A percentile compares a stretch with the other conserved stretches of the same genome.
Evolutionary conservation across 2,113 vertebrate genomes (phyloP).

Genomic region (Rafetus swinhoei): DNA sequence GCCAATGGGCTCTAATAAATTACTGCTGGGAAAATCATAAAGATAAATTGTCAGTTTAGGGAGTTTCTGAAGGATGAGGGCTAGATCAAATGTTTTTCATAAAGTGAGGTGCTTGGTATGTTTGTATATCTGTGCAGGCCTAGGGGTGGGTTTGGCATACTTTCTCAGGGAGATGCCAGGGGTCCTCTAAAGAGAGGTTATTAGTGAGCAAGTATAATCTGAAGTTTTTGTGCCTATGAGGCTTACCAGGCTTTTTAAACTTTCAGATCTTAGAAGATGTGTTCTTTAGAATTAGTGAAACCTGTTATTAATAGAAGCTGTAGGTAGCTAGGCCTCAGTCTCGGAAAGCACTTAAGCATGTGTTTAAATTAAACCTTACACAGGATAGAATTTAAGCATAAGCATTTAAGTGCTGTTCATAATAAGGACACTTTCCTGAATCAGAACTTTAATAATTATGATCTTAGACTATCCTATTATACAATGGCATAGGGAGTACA

Average conservation of each 20-base stretch:
- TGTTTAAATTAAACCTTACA: neutral
- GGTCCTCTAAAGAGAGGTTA: neutral
- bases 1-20: neutral
- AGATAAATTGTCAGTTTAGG: neutral
- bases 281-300: neutral
- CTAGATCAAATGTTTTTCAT: neutral
- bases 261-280: slow-evolving; percentile 8
- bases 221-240: neutral
- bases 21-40: neutral
- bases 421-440: neutral
- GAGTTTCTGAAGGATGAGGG: neutral
- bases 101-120: neutral
- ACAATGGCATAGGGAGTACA: too few relatives aligned
- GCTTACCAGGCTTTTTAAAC: neutral
- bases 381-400: neutral
- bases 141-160: fast-evolving
- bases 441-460: neutral
- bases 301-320: slow-evolving; percentile 7
- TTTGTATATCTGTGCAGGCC: neutral
- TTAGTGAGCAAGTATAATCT: neutral
- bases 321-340: neutral
- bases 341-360: fast-evolving
- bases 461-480: neutral
- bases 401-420: neutral
- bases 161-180: neutral